Evolutionary conservation across 2,113 vertebrate genomes (phyloP).

Genomic region (Rhombomys opimus): DNA sequence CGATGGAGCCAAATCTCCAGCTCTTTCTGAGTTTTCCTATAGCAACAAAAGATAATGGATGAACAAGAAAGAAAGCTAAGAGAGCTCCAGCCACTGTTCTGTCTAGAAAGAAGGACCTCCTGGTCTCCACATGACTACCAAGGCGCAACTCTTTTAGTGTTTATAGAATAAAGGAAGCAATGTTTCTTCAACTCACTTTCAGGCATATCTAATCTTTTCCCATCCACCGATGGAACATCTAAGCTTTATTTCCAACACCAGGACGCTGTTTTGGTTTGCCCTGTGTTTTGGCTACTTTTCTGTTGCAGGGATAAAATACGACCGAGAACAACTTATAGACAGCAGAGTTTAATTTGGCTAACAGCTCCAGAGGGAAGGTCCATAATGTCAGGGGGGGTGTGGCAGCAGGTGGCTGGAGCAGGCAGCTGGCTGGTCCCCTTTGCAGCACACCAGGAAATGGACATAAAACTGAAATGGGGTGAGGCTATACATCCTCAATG

Average conservation of each 20-base stretch:
- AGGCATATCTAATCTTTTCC: conserved; percentile 87
- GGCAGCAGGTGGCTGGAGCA: background rate
- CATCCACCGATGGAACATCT: conserved; percentile 87
- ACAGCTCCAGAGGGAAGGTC: background rate
- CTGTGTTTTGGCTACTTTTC: background rate
- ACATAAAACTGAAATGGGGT: background rate
- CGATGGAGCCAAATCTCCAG: background rate
- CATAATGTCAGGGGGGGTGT: background rate
- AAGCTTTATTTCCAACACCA: background rate
- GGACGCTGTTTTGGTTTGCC: background rate
- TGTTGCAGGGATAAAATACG: background rate
- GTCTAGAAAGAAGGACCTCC: conserved; percentile 86
- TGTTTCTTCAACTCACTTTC: conserved; percentile 86
- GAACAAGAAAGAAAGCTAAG: conserved; percentile 87
- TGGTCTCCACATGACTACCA: conserved; percentile 82
- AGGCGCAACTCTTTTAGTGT: conserved; percentile 88
- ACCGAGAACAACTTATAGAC: background rate
- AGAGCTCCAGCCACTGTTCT: conserved; percentile 87
- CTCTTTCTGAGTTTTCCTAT: conserved; percentile 85
- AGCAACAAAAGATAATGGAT: conserved; percentile 88
- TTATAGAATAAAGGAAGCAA: conserved; percentile 88
- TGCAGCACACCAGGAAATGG: background rate
- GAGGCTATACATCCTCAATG: background rate
- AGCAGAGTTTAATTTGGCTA: background rate
- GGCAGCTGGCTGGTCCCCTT: background rate